These are phyloP conservation scores for Mythimna vitellina DNA, from an alignment of 2,888 invertebrate species.

Conservation along the genomic window DNA sequence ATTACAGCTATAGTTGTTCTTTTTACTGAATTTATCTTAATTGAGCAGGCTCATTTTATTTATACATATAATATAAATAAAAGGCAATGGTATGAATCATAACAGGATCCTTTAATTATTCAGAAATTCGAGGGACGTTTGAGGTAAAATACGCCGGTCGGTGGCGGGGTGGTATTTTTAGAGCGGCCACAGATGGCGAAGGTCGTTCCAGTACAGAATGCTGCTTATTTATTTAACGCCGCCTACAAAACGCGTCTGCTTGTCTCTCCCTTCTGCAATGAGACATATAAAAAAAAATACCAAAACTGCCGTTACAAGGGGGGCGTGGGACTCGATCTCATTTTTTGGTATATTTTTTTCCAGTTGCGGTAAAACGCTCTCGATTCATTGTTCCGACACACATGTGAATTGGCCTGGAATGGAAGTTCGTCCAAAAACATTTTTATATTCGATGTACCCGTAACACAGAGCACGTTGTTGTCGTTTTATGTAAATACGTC, in stretches of 20 bases:
- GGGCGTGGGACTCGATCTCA: conserved; percentile 47
- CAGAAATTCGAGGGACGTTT: conserved; percentile 66
- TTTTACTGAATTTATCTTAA: conserved; percentile 35
- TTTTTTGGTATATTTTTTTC: conserved; percentile 63
- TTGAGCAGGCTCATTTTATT: conserved; percentile 41
- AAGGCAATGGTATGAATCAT: conserved; percentile 59
- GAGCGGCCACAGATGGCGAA: conserved; percentile 85
- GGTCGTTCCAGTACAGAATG: conserved; percentile 81
- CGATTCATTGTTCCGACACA: conserved; percentile 57
- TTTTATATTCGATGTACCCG: conserved; percentile 28
- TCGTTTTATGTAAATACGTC: conserved; percentile 44
- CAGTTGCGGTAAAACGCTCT: conserved; percentile 30
- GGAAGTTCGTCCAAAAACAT: conserved; percentile 42
- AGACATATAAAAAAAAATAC: conserved; percentile 67
- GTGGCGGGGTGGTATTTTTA: conserved; percentile 80
- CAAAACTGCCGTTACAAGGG: conserved; percentile 41
- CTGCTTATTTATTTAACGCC: conserved; percentile 85
- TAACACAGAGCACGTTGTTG: conserved; percentile 26
- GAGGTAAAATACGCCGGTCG: conserved; percentile 67
- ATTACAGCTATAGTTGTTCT: not conserved
- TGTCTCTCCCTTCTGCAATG: conserved; percentile 70
- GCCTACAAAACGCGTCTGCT: conserved; percentile 76
- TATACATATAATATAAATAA: conserved; percentile 19
- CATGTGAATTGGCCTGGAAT: conserved; percentile 56
- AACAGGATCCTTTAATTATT: conserved; percentile 70